Percentiles rank a stretch among this genome's conserved stretches.
These are phyloP conservation scores for Hippopotamyrus pictus DNA, from an alignment of 2,797 vertebrate species.

Conservation along the genomic window DNA sequence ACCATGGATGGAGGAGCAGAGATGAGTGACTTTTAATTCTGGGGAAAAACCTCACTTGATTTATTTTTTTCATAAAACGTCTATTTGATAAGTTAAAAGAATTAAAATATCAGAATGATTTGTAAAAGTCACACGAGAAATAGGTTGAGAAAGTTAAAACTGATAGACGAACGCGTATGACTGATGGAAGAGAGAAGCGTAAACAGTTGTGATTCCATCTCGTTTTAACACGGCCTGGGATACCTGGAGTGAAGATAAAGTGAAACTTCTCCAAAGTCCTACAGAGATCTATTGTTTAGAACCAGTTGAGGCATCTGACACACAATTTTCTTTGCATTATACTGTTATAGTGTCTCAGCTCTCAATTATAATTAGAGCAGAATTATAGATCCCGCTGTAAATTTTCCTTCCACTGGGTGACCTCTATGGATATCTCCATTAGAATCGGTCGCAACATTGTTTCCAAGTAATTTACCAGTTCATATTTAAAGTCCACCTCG, in stretches of 20 bases:
- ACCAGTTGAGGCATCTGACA: background rate
- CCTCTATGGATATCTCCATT: background rate
- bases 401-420: background rate
- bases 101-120: background rate
- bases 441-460: background rate
- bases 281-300: background rate
- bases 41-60: background rate
- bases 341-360: background rate
- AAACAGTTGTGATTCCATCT: background rate
- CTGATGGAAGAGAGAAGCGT: background rate
- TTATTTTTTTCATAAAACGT: background rate
- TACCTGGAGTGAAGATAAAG: background rate
- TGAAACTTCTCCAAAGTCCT: background rate
- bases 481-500: background rate
- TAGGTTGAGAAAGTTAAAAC: background rate
- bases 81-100: background rate
- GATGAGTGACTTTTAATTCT: background rate
- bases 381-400: background rate
- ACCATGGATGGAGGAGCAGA: background rate
- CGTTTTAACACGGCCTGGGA: background rate
- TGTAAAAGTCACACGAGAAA: background rate
- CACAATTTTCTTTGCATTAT: background rate
- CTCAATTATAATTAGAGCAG: background rate
- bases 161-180: background rate
- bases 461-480: background rate